Percentiles rank a stretch among this genome's conserved stretches.
Conservation (phyloP, 1,140 invertebrate species). For the Pseudomyrmex pallidus region DNA sequence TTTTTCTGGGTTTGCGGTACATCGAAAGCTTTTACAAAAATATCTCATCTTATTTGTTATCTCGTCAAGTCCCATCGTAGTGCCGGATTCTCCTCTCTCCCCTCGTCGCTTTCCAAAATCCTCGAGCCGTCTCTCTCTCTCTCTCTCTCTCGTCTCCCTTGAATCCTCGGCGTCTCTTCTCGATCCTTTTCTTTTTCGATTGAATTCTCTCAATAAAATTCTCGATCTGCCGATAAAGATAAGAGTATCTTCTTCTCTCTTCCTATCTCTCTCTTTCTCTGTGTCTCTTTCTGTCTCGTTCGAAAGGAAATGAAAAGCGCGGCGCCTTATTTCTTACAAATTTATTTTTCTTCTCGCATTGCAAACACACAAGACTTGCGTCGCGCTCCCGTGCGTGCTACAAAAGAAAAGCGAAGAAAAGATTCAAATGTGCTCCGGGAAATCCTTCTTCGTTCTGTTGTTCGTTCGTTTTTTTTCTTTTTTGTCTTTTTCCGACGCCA, state of each 20-base stretch:
- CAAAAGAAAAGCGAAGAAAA: constrained; percentile 61
- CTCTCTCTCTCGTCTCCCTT: not conserved
- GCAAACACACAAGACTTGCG: constrained; percentile 26
- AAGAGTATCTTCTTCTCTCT: no score
- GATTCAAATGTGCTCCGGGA: constrained; percentile 47
- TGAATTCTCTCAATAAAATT: no score
- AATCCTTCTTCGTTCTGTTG: constrained; percentile 21
- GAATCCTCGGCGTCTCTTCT: constrained; percentile 1
- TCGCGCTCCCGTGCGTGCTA: constrained; percentile 26
- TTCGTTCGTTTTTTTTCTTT: not conserved
- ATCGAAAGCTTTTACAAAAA: constrained; percentile 85
- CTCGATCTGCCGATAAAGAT: not conserved
- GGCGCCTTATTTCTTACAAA: not conserved
- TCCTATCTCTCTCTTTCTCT: no score
- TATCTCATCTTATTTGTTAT: constrained; percentile 79
- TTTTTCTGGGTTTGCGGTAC: constrained; percentile 77
- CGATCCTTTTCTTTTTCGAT: not conserved
- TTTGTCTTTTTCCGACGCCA: not conserved
- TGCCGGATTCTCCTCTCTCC: not conserved
- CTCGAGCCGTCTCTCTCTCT: constrained; percentile 8
- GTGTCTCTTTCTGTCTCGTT: constrained; percentile 29
- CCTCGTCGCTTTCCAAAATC: constrained; percentile 23
- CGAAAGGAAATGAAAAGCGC: constrained; percentile 35
- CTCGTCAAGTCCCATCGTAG: constrained; percentile 57
- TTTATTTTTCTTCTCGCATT: not conserved